Evolutionary conservation across 2,113 vertebrate genomes (phyloP), one percentile per base, ranked within the genome.

Genomic region (Ammodytes marinus): DNA sequence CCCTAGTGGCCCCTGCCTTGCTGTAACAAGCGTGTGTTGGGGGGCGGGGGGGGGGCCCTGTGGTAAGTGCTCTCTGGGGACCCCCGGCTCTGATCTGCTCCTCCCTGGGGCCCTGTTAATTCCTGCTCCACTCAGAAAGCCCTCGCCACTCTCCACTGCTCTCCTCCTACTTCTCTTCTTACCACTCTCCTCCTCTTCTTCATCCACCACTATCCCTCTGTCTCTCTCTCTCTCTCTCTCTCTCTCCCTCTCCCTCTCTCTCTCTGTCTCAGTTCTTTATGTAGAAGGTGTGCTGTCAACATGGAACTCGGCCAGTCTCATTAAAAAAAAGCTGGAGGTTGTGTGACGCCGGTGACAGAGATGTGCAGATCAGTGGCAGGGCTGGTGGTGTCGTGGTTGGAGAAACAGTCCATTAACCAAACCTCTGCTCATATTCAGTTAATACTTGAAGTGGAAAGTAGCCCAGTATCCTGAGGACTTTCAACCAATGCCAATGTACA

Each of bases 61-160:
- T 93, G 84, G 89, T 95, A 94, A 93, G 84, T 94, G 92, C 88
- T 94, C 94, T 93, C 90, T 53, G 3, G 86, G 91, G 95, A 91
- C 78, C 68, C 27, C 19, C 2, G 27, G 77, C 90, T 86, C 83
- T 86, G 91, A 94, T 93, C 87, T 83, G 90, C 73, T 82, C 84
- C 15, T 92, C 90, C 90, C 92, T 49, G 43, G 86, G 90, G 91
- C 79, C 93, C 94, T 88, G 91, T 93, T 95, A 91, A 93, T 95
- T 95, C 94, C 91, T 92, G 91, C 84, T 89, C 91, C 55, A 85
- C 82, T 88, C 90, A 91, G 87, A 80, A 89, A 89, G 89, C 86
- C 27, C 87, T 93, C 72, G 46, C 84, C 80, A 83, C 91, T 92
- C 92, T 90, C 89, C 87, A 86, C 84, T 92, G 89, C 92, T 86